Evolutionary conservation across 2,888 invertebrate genomes (phyloP).

Genomic region (Steromphala cineraria): DNA sequence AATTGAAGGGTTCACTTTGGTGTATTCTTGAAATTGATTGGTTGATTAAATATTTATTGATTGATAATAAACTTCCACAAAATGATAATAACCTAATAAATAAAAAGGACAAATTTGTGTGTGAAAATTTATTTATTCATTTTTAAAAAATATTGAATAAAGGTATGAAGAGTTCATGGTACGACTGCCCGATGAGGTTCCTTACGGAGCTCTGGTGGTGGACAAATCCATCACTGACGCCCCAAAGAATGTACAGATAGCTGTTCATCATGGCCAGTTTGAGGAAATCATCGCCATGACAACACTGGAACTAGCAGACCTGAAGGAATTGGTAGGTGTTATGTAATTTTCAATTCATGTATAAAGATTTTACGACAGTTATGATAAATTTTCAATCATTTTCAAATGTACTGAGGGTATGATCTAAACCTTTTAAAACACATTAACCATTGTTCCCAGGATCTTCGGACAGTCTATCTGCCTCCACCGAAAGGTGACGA

Average conservation of each 20-base stretch:
- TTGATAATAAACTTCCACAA: too few relatives aligned
- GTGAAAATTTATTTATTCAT: too few relatives aligned
- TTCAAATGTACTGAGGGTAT: too few relatives aligned
- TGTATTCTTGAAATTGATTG: too few relatives aligned
- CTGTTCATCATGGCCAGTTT: slow-evolving; percentile 66
- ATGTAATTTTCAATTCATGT: too few relatives aligned
- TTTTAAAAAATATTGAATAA: not conserved
- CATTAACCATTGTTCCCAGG: slow-evolving; percentile 36
- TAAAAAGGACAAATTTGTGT: too few relatives aligned
- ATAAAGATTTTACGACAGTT: too few relatives aligned
- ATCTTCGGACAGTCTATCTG: slow-evolving; percentile 55
- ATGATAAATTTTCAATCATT: too few relatives aligned
- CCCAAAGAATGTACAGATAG: slow-evolving; percentile 57
- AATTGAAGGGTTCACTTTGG: too few relatives aligned
- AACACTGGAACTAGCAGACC: slow-evolving; percentile 68
- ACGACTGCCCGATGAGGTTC: slow-evolving; percentile 56
- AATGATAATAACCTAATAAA: too few relatives aligned
- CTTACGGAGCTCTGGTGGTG: slow-evolving; percentile 43
- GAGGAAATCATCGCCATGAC: slow-evolving; percentile 73
- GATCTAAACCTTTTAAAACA: too few relatives aligned
- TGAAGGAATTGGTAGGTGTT: slow-evolving; percentile 59
- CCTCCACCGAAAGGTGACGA: slow-evolving; percentile 62
- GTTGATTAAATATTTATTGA: too few relatives aligned
- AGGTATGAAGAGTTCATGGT: slow-evolving; percentile 65
- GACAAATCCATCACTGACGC: slow-evolving; percentile 40